Evolutionary conservation across 2,888 invertebrate species (phyloP).

Genomic region (Lissonota sp.): DNA sequence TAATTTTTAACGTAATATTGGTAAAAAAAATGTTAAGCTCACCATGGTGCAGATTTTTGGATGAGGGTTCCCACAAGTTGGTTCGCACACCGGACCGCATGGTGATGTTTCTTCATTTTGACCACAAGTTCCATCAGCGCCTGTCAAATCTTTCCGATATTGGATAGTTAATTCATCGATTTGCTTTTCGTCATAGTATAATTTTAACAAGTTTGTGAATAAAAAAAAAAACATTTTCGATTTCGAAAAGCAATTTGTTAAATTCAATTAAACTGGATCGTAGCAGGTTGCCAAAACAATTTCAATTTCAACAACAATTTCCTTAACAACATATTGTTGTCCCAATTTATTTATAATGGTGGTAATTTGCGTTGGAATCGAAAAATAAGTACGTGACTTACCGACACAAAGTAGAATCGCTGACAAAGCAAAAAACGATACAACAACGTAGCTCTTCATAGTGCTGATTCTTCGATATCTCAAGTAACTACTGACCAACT

Average conservation of each 20-base stretch:
- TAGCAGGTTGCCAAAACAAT: too few species aligned
- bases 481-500: neutral
- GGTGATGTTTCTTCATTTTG: neutral
- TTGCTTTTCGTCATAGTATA: too few species aligned
- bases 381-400: neutral
- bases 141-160: neutral
- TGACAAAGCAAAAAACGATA: neutral
- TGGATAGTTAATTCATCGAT: too few species aligned
- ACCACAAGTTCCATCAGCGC: neutral
- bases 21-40: neutral
- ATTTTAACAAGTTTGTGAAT: too few species aligned
- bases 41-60: neutral
- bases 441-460: conserved; percentile 19
- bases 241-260: too few species aligned
- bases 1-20: neutral
- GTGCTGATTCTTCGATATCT: neutral
- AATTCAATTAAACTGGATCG: too few species aligned
- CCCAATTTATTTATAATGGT: too few species aligned
- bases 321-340: too few species aligned
- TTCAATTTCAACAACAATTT: too few species aligned
- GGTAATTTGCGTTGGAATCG: too few species aligned
- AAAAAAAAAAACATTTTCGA: too few species aligned
- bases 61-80: conserved; percentile 3
- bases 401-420: conserved; percentile 9
- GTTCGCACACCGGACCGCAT: neutral